Conservation (phyloP, 2,113 vertebrate species). For the Bothrops jararaca region DNA sequence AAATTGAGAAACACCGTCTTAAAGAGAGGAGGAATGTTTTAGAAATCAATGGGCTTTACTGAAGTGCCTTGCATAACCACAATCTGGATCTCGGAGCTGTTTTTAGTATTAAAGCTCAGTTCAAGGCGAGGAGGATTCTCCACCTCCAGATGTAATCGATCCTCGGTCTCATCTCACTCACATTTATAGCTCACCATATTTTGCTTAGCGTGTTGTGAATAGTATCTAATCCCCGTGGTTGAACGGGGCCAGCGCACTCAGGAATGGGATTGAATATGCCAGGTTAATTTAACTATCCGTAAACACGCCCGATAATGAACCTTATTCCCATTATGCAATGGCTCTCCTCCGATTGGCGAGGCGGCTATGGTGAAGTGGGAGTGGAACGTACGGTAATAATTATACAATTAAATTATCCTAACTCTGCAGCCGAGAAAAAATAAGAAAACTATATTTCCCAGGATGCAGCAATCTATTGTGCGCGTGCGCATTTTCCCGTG, state of each 20-base stretch:
- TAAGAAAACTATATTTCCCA: conserved; percentile 55
- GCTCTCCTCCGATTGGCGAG: not conserved
- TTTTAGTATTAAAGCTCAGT: not conserved
- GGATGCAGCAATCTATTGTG: not conserved
- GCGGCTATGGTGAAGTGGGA: not conserved
- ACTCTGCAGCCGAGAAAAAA: rapidly evolving
- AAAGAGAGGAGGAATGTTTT: not conserved
- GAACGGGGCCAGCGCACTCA: not conserved
- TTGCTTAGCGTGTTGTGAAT: not conserved
- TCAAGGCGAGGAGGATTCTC: not conserved
- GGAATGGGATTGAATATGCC: not conserved
- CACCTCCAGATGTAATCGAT: not conserved
- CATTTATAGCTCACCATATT: not conserved
- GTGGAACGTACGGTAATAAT: not conserved
- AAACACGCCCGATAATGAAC: not conserved
- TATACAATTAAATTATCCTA: not conserved
- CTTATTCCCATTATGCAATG: not conserved
- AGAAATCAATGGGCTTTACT: not conserved
- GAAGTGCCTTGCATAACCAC: not conserved
- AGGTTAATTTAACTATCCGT: not conserved
- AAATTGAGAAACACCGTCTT: not conserved
- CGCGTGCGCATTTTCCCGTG: rapidly evolving
- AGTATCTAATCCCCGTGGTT: not conserved
- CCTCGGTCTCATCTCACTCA: not conserved
- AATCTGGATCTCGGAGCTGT: not conserved